Conservation (phyloP, 2,797 vertebrate species). For the Euthynnus affinis region DNA sequence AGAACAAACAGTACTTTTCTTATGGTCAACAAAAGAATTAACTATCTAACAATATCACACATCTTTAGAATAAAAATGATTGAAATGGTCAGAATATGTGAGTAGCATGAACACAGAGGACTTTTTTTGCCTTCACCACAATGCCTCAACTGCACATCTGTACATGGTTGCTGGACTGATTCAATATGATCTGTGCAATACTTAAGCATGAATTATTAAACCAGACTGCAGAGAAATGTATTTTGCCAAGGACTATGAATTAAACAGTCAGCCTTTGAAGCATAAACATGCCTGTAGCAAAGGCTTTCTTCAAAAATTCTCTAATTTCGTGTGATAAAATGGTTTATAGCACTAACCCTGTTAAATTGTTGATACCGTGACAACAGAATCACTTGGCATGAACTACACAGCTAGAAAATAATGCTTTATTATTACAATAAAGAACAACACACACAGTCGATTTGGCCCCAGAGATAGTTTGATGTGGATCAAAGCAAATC, state of each 20-base stretch:
- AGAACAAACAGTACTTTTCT: background rate
- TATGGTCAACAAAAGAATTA: too few relatives aligned
- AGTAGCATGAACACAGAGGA: background rate
- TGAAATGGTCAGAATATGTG: background rate
- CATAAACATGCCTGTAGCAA: slow-evolving; percentile 23
- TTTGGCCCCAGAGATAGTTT: background rate
- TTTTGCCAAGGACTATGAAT: slow-evolving; percentile 26
- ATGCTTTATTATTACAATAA: background rate
- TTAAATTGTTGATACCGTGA: slow-evolving; percentile 14
- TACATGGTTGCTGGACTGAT: background rate
- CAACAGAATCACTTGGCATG: slow-evolving; percentile 10
- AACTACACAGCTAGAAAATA: slow-evolving; percentile 10
- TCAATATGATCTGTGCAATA: slow-evolving; percentile 20
- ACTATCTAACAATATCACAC: too few relatives aligned
- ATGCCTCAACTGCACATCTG: background rate
- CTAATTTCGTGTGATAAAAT: slow-evolving; percentile 26
- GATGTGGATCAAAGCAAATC: background rate
- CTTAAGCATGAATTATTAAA: slow-evolving; percentile 48
- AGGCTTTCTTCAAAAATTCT: slow-evolving; percentile 26
- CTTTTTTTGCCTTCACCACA: slow-evolving; percentile 2
- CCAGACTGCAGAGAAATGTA: slow-evolving; percentile 17
- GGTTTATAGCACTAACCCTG: slow-evolving; percentile 4
- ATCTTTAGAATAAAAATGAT: background rate
- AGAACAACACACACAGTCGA: background rate
- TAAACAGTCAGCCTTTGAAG: slow-evolving; percentile 41